These are phyloP conservation scores for Pseudorhombus dupliciocellatus DNA, from an alignment of 2,113 vertebrate species.

Conservation along the genomic window DNA sequence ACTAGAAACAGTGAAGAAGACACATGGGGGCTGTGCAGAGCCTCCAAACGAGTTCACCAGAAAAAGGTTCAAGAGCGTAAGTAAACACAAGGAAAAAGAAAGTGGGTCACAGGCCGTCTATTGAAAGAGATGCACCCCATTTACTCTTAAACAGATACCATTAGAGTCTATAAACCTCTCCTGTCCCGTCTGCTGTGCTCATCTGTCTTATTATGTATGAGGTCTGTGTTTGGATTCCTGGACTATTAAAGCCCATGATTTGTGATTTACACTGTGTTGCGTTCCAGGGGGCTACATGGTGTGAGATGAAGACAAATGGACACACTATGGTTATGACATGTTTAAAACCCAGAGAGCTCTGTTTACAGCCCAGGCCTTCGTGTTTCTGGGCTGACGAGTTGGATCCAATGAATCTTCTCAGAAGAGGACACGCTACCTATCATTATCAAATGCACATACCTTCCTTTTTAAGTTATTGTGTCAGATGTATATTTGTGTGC, in stretches of 20 bases:
- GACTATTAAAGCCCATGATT: conserved; percentile 40
- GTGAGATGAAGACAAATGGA: conserved; percentile 54
- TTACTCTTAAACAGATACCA: conserved; percentile 32
- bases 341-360: conserved; percentile 60
- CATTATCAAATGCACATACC: not conserved
- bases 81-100: conserved; percentile 39
- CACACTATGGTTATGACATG: conserved; percentile 47
- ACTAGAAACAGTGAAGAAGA: conserved; percentile 22
- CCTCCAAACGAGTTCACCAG: conserved; percentile 31
- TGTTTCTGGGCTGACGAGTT: conserved; percentile 15
- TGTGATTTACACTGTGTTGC: conserved; percentile 46
- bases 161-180: conserved; percentile 30
- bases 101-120: conserved; percentile 4
- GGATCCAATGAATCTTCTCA: conserved; percentile 7
- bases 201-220: conserved; percentile 45
- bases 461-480: too few relatives aligned
- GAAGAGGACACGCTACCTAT: not conserved
- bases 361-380: conserved; percentile 51
- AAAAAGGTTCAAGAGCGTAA: conserved; percentile 25
- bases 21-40: conserved; percentile 27
- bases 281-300: conserved; percentile 2
- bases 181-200: conserved; percentile 4
- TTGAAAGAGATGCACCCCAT: conserved; percentile 41
- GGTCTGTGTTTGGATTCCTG: conserved; percentile 46
- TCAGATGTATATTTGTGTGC: too few relatives aligned